Base-by-base conservation (phyloP, 2,797 vertebrate genomes). In the Percopsis omiscomaycus region DNA sequence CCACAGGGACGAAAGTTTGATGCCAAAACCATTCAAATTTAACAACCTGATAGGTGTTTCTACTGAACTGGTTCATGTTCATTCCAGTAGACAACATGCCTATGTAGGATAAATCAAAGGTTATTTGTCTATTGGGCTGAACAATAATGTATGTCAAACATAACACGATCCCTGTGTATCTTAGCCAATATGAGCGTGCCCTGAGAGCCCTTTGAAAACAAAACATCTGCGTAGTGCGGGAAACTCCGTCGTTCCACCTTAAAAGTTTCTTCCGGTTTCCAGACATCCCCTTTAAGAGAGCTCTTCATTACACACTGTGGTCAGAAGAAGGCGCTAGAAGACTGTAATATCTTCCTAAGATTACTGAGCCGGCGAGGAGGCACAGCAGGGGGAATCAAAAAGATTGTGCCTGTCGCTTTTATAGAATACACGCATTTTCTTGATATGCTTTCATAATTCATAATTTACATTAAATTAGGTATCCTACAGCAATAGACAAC, bases 211-310 rank as follows among this genome's bases (percentile, higher is more conserved):
- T 78, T 69, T 60, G 13, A 44, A 5, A 14, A 57, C 28, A 27
- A 55, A 27, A 1, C 65, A 3, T 29, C 37, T 22, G 56, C 22
- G 13, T 16, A 12, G 55, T 28, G 62, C 64, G 46, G 65, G 49
- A 68, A 91, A 86, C 86, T 86, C 63, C 32, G 0, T 68, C 74
- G 85, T 51, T 87, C 91, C 81, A 92, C 91, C 90, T 92, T 92
- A 92, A 92, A 88, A 86, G 62, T 4, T 51, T 68, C 78, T 89
- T 90, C 84, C 82, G 82, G 71, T 55, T 86, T 83, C 15, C n/a
- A n/a, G 74, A 89, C 91, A 71, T 91, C 88, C 90, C 91, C 90
- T 91, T 92, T 92, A 91, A 91, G 90, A 89, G 69, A 15, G 10
- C 5, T 0, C 5, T 0, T 1, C 14, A 0, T 1, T 5, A 0